Percentiles rank a stretch among this genome's conserved stretches.
Conservation (phyloP, 2,113 vertebrate genomes). For the Nannobrachium achirus region DNA sequence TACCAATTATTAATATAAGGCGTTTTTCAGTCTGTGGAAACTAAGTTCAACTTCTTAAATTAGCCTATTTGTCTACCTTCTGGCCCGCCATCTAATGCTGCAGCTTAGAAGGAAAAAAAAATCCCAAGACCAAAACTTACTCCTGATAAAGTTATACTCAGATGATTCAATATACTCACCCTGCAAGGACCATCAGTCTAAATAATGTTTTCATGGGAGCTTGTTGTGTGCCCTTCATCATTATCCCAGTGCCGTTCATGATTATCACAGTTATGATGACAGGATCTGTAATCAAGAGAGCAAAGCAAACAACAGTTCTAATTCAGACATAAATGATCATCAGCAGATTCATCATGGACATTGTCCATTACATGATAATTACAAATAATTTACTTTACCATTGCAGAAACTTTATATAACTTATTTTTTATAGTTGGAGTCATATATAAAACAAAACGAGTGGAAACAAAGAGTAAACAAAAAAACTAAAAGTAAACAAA, state of each 20-base stretch:
- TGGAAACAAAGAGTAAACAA: no score
- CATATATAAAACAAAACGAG: no score
- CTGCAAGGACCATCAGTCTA: constrained; percentile 50
- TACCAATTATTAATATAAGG: no score
- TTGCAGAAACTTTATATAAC: not conserved
- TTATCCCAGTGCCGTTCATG: no score
- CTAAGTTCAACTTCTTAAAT: not conserved
- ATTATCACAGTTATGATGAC: constrained; percentile 17
- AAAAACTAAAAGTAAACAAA: no score
- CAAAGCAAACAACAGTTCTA: not conserved
- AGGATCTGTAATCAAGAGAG: not conserved
- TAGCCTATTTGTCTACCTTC: no score
- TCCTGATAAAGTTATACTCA: not conserved
- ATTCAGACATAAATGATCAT: not conserved
- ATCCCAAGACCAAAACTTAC: not conserved
- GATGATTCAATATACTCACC: constrained; percentile 54
- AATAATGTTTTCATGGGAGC: constrained; percentile 24
- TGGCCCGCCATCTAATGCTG: not conserved
- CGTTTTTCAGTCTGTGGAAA: no score
- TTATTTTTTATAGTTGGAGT: no score
- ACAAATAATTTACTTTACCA: not conserved
- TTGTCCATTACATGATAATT: no score
- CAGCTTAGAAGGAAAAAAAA: not conserved
- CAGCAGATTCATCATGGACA: not conserved
- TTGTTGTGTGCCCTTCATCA: constrained; percentile 17